Conservation (phyloP, 2,113 vertebrate species). For the Tragelaphus scriptus region DNA sequence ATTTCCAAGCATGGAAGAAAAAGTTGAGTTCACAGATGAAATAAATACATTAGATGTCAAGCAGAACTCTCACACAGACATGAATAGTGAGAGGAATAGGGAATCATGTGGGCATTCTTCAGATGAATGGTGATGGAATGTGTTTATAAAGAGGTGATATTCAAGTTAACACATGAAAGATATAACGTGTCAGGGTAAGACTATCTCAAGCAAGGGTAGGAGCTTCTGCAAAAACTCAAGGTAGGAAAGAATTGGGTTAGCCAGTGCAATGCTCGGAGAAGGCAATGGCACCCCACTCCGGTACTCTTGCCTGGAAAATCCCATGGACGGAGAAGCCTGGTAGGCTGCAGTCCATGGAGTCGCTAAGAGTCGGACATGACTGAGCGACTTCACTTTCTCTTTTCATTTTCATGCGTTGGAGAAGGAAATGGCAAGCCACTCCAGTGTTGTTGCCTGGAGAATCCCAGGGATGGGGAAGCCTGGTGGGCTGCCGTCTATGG, state of each 20-base stretch:
- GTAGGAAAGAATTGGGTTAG: background rate
- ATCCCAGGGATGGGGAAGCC: no score
- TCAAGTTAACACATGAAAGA: background rate
- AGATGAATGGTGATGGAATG: background rate
- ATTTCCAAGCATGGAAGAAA: background rate
- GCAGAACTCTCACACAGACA: background rate
- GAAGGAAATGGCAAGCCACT: no score
- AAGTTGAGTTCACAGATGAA: background rate
- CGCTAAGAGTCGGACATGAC: no score
- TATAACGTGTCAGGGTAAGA: background rate
- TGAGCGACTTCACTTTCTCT: no score
- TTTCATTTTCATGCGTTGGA: no score
- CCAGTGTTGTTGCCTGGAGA: no score
- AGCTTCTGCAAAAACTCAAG: background rate
- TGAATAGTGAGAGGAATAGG: background rate
- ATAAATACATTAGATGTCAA: background rate
- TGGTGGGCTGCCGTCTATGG: no score
- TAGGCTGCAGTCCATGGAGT: no score
- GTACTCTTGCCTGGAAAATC: no score
- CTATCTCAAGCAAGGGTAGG: no score
- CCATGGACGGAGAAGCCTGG: no score
- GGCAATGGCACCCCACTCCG: no score
- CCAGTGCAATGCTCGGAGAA: background rate
- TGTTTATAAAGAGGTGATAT: background rate
- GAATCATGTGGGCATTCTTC: background rate